Evolutionary conservation across 2,113 vertebrate genomes (phyloP).

Genomic region (Leptobrachium leishanense): DNA sequence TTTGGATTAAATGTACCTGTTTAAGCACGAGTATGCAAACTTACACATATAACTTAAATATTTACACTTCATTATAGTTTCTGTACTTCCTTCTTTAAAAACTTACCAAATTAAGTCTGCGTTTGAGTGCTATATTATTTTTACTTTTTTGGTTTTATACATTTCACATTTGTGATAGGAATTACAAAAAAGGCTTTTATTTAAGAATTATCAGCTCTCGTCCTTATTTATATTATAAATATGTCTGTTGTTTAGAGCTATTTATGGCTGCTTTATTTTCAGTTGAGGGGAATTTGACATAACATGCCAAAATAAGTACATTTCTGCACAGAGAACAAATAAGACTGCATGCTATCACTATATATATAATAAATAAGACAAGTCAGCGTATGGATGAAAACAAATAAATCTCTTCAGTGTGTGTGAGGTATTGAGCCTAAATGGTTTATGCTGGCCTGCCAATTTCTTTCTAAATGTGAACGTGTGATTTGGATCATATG

Average conservation of each 20-base stretch:
- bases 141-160: neutral
- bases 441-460: neutral
- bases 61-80: neutral
- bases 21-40: neutral
- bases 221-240: neutral
- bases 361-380: slow-evolving; percentile 14
- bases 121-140: too few relatives aligned
- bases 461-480: neutral
- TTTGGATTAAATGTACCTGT: neutral
- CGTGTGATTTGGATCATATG: neutral
- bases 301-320: neutral
- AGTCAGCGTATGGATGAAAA: neutral
- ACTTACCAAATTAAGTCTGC: too few relatives aligned
- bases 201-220: too few relatives aligned
- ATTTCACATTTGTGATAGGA: neutral
- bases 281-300: neutral
- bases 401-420: neutral
- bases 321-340: neutral
- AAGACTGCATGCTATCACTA: slow-evolving; percentile 21
- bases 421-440: neutral
- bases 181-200: too few relatives aligned
- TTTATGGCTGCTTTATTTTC: neutral
- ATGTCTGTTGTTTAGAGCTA: neutral
- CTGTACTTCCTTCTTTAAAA: neutral
- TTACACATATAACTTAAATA: neutral